phyloP scores from a whole-genome alignment of 2,797 vertebrate species.

The Halcyon badia region DNA sequence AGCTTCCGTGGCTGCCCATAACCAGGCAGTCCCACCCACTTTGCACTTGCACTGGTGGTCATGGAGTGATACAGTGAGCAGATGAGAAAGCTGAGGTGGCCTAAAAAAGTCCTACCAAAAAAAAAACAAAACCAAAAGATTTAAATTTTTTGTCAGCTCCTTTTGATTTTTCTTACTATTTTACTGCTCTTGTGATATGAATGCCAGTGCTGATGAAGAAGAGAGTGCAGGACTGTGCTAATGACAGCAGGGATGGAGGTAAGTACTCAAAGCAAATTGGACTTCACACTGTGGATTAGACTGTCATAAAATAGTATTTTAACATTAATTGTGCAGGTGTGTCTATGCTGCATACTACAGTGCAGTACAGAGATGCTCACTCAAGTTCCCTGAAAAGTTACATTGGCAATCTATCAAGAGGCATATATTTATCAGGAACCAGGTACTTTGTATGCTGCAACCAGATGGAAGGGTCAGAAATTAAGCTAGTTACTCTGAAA shows the following conservation, averaged over 20 bases:
- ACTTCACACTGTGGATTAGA: not conserved
- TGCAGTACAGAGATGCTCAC: not conserved
- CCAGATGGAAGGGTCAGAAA: not conserved
- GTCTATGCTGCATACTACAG: not conserved
- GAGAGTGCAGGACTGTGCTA: not conserved
- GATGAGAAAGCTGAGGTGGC: not conserved
- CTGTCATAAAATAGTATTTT: not conserved
- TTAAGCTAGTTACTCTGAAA: not conserved
- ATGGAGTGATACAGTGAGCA: not conserved
- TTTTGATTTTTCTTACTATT: not conserved
- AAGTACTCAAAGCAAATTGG: not conserved
- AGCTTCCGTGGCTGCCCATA: not conserved
- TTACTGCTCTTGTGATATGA: not conserved
- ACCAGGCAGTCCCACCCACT: not conserved
- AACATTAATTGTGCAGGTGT: rapidly evolving
- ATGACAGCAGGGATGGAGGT: not conserved
- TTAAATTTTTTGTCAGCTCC: not conserved
- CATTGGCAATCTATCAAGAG: not conserved
- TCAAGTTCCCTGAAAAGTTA: not conserved
- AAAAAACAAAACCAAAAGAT: not conserved
- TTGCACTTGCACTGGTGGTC: not conserved
- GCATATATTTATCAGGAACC: not conserved
- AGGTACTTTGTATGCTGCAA: not conserved
- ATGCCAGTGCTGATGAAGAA: not conserved
- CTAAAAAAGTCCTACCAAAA: not conserved